These are phyloP conservation scores for Carassius auratus DNA, from an alignment of 2,113 vertebrate genomes.

Conservation along the genomic window DNA sequence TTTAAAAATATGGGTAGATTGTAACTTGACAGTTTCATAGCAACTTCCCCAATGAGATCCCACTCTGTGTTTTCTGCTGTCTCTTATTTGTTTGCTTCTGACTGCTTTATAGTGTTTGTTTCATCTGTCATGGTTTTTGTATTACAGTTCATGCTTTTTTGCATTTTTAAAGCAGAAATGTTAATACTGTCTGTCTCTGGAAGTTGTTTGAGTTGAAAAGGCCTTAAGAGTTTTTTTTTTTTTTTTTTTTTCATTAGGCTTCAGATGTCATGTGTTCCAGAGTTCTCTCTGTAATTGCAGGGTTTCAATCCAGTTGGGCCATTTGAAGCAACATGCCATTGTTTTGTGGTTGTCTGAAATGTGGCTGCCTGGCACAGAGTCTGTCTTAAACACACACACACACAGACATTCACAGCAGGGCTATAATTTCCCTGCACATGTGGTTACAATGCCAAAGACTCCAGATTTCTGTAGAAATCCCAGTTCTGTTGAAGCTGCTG, in stretches of 20 bases:
- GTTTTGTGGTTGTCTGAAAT: conserved; percentile 69
- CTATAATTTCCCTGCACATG: conserved; percentile 30
- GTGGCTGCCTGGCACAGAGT: conserved; percentile 51
- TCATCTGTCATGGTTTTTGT: neutral
- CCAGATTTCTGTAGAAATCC: conserved; percentile 15
- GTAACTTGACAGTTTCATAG: too few relatives aligned
- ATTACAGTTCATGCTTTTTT: neutral
- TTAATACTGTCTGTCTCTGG: neutral
- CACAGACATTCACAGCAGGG: conserved; percentile 35
- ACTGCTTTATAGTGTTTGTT: neutral
- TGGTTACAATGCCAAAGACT: conserved; percentile 40
- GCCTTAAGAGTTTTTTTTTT: conserved; percentile 24
- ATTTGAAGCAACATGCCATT: conserved; percentile 64
- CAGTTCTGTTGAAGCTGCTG: neutral
- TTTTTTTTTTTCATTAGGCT: conserved; percentile 39
- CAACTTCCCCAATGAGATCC: neutral
- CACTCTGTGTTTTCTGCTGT: neutral
- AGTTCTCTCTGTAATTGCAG: conserved; percentile 59
- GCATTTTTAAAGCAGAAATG: neutral
- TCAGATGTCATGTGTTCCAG: conserved; percentile 68
- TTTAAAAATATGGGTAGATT: too few relatives aligned
- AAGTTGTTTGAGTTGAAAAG: conserved; percentile 38
- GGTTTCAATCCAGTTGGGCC: conserved; percentile 59
- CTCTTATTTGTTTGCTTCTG: neutral
- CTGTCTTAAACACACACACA: conserved; percentile 32